Conservation (phyloP, 92 coral and sea anemone genomes). For the Heliopora coerulea region DNA sequence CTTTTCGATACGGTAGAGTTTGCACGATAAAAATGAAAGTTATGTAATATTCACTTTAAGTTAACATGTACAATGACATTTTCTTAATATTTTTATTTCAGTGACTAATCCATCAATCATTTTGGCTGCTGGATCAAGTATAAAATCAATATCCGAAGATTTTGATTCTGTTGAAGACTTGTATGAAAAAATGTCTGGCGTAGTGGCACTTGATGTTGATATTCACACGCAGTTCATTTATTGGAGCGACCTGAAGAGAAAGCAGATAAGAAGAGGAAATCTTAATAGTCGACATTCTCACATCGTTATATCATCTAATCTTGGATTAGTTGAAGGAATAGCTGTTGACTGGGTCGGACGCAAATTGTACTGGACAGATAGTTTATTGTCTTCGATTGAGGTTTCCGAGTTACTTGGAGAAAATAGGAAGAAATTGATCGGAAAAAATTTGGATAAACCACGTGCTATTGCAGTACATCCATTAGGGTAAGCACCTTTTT, state of each 20-base stretch:
- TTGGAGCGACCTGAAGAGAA: slow-evolving; percentile 35
- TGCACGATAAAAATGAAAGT: no score
- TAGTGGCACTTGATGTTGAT: slow-evolving; percentile 33
- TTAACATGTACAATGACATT: no score
- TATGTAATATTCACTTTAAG: no score
- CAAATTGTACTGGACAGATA: slow-evolving; percentile 73
- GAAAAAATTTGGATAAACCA: slow-evolving; percentile 58
- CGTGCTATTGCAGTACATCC: slow-evolving; percentile 73
- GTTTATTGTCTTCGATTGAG: slow-evolving; percentile 53
- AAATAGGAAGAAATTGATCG: slow-evolving; percentile 50
- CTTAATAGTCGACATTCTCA: slow-evolving; percentile 7
- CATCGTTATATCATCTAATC: slow-evolving; percentile 7
- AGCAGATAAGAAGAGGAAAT: slow-evolving; percentile 24
- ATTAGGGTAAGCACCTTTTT: slow-evolving; percentile 21
- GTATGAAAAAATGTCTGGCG: background rate
- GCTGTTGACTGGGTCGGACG: slow-evolving; percentile 75
- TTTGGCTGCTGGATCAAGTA: slow-evolving; percentile 18
- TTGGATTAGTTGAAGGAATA: slow-evolving; percentile 69
- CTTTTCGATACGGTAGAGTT: no score
- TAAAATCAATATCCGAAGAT: slow-evolving; percentile 15
- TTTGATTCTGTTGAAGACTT: slow-evolving; percentile 17
- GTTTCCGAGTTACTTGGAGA: slow-evolving; percentile 62
- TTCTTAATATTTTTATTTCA: background rate
- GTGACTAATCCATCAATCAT: slow-evolving; percentile 2
- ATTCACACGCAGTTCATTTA: slow-evolving; percentile 23